Evolutionary conservation across 2,888 invertebrate species (phyloP), one percentile per base, ranked within the genome.

Genomic region (Scrobipalpa atriplicella): DNA sequence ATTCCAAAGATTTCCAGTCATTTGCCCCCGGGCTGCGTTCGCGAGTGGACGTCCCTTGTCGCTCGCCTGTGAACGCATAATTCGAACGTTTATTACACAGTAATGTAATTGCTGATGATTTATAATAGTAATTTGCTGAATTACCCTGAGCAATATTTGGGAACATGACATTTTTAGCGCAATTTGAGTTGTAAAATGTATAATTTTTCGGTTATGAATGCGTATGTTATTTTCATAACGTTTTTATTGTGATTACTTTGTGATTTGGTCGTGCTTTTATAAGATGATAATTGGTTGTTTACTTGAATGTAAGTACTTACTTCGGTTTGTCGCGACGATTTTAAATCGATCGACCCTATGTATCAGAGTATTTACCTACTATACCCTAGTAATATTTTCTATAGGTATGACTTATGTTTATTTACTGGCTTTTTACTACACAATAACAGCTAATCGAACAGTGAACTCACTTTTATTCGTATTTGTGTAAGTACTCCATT

Each of bases 21-120:
- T 73, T 85, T 70, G 79, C 79, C 87, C 84, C 62, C 75, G 72
- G 87, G 87, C 85, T 68, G 71, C 72, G 73, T 76, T 73, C 74
- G 81, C 75, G 82, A 77, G 78, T 75, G 80, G 84, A 83, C 86
- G 87, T 86, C 83, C 72, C 79, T 71, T 86, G 85, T 86, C 86
- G 81, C 78, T 81, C 73, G 77, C 75, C n/a, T 78, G 83, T 73
- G 80, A 82, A 83, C 76, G 78, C 72, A 79, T 82, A 80, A 78
- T 81, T 75, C 71, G 70, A 67, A 71, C 78, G 78, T 79, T 79
- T 79, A 70, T 83, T 78, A 79, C 81, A 81, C 76, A 71, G 79
- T 75, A 69, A 68, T 70, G 75, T 71, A 75, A 73, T 71, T 67
- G 70, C 68, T 69, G 65, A 69, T 68, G 67, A 72, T 72, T 74